Percentiles rank a stretch among this genome's conserved stretches.
Evolutionary conservation across 2,797 vertebrate species (phyloP).

Genomic region (Dendrocincla fuliginosa): DNA sequence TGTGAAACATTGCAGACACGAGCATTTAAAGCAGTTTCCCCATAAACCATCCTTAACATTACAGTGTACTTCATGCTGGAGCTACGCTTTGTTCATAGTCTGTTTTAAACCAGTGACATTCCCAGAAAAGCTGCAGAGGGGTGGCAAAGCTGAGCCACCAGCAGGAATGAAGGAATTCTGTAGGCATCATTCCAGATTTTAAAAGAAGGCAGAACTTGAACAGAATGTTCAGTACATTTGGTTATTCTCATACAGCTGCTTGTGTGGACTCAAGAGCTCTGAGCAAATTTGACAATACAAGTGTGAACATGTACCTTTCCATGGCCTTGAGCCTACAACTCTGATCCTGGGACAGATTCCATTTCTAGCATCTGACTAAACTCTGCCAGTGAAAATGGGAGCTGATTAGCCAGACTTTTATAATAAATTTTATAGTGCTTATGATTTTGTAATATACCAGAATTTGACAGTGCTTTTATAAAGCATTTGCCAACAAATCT

Average conservation of each 20-base stretch:
- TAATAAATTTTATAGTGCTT: background rate
- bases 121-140: background rate
- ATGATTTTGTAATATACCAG: background rate
- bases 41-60: background rate
- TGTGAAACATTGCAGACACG: background rate
- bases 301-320: background rate
- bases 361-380: background rate
- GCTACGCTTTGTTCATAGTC: background rate
- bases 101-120: background rate
- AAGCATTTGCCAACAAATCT: background rate
- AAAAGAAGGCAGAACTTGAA: background rate
- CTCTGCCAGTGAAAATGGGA: background rate
- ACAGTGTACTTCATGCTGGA: background rate
- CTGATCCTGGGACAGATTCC: background rate
- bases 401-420: background rate
- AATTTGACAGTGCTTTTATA: background rate
- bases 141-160: background rate
- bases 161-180: background rate
- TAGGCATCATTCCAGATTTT: background rate
- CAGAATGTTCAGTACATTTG: background rate
- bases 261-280: background rate
- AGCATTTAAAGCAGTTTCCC: background rate
- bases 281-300: background rate
- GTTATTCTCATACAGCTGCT: background rate
- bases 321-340: background rate